These are phyloP conservation scores for Gnathonemus echidnorhynchus DNA, from an alignment of 2,113 vertebrate species.

Conservation along the genomic window DNA sequence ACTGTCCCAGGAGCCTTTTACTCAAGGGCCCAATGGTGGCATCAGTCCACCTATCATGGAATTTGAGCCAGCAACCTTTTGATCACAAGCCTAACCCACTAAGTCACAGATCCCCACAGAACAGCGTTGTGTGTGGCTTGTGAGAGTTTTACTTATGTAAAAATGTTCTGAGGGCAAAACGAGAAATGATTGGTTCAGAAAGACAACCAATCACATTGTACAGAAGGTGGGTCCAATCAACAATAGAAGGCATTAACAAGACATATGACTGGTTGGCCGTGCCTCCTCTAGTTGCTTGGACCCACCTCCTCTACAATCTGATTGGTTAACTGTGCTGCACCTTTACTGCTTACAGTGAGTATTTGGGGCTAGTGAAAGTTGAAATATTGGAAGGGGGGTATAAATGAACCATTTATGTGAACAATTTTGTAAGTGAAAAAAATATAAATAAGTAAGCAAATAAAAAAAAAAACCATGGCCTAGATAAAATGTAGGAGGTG, in stretches of 20 bases:
- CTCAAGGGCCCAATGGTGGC: not conserved
- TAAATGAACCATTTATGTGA: constrained; percentile 27
- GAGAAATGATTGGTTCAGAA: not conserved
- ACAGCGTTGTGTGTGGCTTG: not conserved
- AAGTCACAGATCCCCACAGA: not conserved
- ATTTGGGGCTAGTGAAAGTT: not conserved
- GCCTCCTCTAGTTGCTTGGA: not conserved
- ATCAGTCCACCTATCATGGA: not conserved
- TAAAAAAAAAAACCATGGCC: not conserved
- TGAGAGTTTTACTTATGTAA: too few species aligned
- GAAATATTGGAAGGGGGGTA: not conserved
- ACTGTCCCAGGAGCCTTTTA: not conserved
- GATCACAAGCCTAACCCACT: not conserved
- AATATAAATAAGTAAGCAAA: not conserved
- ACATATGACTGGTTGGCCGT: not conserved
- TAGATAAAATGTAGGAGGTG: constrained; percentile 31
- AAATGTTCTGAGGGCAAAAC: not conserved
- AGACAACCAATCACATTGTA: not conserved
- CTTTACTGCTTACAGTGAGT: not conserved
- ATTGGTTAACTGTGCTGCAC: not conserved
- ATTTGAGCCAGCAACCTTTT: not conserved
- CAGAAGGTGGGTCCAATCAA: not conserved
- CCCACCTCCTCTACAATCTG: not conserved
- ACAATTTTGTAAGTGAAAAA: constrained; percentile 37
- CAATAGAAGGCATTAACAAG: not conserved